Conservation (phyloP, 2,797 vertebrate genomes). For the Ambastaia sidthimunki region DNA sequence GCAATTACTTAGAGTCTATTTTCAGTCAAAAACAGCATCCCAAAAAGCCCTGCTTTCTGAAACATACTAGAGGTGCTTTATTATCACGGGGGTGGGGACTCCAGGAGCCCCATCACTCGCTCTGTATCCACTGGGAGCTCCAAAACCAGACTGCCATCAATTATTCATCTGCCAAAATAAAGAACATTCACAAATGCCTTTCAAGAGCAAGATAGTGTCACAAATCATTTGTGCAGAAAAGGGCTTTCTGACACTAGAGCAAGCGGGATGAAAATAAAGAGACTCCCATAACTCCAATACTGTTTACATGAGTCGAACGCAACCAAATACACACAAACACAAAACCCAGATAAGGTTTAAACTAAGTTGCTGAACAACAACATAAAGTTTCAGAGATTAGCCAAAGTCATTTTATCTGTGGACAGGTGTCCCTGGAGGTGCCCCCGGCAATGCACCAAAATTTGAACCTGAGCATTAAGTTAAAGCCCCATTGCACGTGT, state of each 20-base stretch:
- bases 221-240: conserved; percentile 33
- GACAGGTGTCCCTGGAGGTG: background rate
- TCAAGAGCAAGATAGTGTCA: conserved; percentile 20
- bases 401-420: background rate
- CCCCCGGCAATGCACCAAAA: background rate
- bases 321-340: background rate
- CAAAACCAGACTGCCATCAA: conserved; percentile 39
- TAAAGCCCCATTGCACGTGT: background rate
- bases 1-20: background rate
- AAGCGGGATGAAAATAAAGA: background rate
- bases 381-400: background rate
- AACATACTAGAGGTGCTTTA: background rate
- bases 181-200: conserved; percentile 31
- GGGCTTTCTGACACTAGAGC: background rate
- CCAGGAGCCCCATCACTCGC: too few relatives aligned
- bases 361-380: background rate
- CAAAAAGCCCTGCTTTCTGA: background rate
- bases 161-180: conserved; percentile 46
- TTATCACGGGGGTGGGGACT: background rate
- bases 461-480: background rate
- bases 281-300: background rate
- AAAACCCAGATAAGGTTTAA: background rate
- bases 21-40: background rate
- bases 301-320: background rate
- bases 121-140: conserved; percentile 9